Base-by-base conservation (phyloP, 1,140 invertebrate genomes). In the Solen grandis region DNA sequence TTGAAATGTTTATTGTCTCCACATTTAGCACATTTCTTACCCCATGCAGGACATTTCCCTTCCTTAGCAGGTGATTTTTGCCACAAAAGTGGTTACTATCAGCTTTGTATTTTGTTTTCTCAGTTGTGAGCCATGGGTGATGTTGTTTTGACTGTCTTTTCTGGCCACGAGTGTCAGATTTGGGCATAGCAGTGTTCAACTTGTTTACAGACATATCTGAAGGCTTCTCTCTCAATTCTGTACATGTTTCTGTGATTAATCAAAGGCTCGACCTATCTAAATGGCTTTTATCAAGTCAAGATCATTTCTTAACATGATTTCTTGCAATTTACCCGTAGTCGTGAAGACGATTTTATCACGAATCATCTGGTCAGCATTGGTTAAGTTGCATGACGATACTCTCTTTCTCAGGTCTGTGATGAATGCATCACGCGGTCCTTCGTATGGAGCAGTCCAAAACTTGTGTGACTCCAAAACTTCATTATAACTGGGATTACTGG, bases 11-110 rank as follows among this genome's bases (percentile, higher is more conserved):
- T 81, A 13, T 10, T 14, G 19, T 46, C 62, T 2, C 62, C 25
- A 69, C 80, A 79, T 55, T 76, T 82, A n/a, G n/a, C n/a, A n/a
- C n/a, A n/a, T n/a, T n/a, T n/a, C n/a, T n/a, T n/a, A n/a, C n/a
- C n/a, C n/a, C n/a, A n/a, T n/a, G n/a, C n/a, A n/a, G n/a, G n/a
- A n/a, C n/a, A n/a, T n/a, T n/a, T n/a, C n/a, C n/a, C 73, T 27
- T 60, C 75, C 55, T 59, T 82, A 36, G 81, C 83, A 10, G 83
- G 81, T 78, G 80, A 29, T 62, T 27, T 22, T 55, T 52, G 41
- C 68, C 70, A 79, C 74, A 83, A 59, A 80, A 75, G 25, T 50
- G 41, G 60, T 81, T 83, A n/a, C 16, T 25, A 16, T 22, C 33
- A n/a, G n/a, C 27, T 60, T 4, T 16, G 19, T 1, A 19, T n/a